A percentile compares a stretch with the other conserved stretches of the same genome.
These are phyloP conservation scores for Varanus salvator DNA, from an alignment of 2,113 vertebrate genomes.

Conservation along the genomic window DNA sequence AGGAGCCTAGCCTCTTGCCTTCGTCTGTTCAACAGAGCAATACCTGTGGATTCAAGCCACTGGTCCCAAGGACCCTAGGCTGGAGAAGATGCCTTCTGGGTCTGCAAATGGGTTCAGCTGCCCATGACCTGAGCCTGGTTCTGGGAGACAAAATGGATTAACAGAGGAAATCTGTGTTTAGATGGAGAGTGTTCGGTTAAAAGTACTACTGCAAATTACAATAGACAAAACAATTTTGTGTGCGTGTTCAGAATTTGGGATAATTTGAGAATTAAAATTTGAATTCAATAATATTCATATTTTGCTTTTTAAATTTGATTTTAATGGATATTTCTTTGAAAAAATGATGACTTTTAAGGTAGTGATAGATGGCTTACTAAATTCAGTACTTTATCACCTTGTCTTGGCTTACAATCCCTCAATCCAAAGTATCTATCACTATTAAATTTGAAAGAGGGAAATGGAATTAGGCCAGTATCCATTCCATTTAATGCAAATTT, in stretches of 20 bases:
- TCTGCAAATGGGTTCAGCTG: not conserved
- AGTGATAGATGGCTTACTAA: not conserved
- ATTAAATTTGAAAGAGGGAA: not conserved
- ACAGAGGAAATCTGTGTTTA: not conserved
- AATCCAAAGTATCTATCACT: not conserved
- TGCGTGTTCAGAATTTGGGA: not conserved
- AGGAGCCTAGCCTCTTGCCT: not conserved
- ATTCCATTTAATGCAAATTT: not conserved
- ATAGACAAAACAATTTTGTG: not conserved
- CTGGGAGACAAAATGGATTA: not conserved
- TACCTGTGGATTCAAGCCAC: not conserved
- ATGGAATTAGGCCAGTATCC: not conserved
- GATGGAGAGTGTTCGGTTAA: not conserved
- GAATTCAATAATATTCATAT: not conserved
- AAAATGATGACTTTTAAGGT: not conserved
- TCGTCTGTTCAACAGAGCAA: not conserved
- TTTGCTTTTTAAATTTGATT: not conserved
- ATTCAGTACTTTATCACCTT: not conserved
- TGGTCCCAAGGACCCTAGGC: not conserved
- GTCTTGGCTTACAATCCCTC: not conserved
- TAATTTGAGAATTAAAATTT: not conserved
- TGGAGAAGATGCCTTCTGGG: not conserved
- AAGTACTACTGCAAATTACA: not conserved
- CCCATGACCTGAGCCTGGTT: not conserved
- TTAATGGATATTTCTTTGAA: not conserved